Evolutionary conservation across 2,797 vertebrate species (phyloP), one percentile per base, ranked within the genome.

Genomic region (Siniperca obscura): DNA sequence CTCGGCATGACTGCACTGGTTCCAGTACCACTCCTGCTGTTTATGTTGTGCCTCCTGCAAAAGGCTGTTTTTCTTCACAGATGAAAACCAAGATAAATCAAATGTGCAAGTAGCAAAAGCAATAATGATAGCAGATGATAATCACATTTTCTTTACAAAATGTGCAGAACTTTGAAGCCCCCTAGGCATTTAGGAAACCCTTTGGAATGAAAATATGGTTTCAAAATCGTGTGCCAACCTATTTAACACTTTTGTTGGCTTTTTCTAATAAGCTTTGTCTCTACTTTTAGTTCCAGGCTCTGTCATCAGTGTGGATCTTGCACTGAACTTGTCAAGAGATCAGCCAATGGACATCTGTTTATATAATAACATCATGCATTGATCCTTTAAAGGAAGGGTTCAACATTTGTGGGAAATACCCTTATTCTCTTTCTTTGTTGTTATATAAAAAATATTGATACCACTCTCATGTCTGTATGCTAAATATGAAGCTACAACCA

Each of bases 1-100:
- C 70, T 48, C 22, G 2, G 81, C 92, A 81, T 27, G 87, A 89
- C 76, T 0, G 17, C 8, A 5, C 40, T 8, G 56, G 73, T 56
- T 67, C 59, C 34, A 46, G 56, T 10, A 14, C 2, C n/a, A 0
- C 56, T 56, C 40, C 57, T 67, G 46, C 34, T 79, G 57, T 55
- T 65, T 7, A 53, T 44, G 55, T 9, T 69, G 66, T 36, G 19
- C 68, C 48, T 71, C 17, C 42, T 81, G 80, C 38, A 42, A 17
- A 78, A 44, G 22, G 7, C n/a, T 53, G 62, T 55, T 82, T 76
- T 68, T 71, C 19, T 50, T 65, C n/a, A 40, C 21, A 7, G 70
- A 84, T 85, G 19, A 42, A 76, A 61, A 69, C n/a, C 16, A 1
- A 85, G 76, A 87, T 85, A 67, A 73, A 55, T 3, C 0, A 21